A percentile compares a stretch with the other conserved stretches of the same genome.
phyloP scores from a whole-genome alignment of 2,888 invertebrate species.

The Notodonta dromedarius region DNA sequence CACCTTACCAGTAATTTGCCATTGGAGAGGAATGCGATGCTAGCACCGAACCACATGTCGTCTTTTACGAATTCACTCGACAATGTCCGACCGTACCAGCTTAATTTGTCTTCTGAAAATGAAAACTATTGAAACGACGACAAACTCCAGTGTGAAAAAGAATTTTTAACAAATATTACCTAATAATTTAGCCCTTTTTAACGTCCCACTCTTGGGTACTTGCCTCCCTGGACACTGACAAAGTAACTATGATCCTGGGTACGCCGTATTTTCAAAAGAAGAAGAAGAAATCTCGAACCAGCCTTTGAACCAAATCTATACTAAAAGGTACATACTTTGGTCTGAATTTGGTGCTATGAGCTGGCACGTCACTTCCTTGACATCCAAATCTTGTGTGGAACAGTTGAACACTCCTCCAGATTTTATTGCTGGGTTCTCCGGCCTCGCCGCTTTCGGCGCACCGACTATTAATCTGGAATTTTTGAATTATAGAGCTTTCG shows the following conservation, averaged over 20 bases:
- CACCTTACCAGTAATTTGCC: constrained; percentile 58
- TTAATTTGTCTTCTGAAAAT: background rate
- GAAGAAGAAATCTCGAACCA: too few relatives aligned
- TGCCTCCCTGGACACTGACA: too few relatives aligned
- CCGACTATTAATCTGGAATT: constrained; percentile 61
- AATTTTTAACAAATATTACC: too few relatives aligned
- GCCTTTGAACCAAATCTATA: too few relatives aligned
- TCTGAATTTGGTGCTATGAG: constrained; percentile 35
- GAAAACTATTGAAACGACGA: background rate
- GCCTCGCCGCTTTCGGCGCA: constrained; percentile 60
- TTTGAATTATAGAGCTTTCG: too few relatives aligned
- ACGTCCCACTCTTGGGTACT: too few relatives aligned
- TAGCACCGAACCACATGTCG: constrained; percentile 77
- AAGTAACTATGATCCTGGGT: too few relatives aligned
- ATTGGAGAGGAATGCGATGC: constrained; percentile 52
- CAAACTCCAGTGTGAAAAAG: too few relatives aligned
- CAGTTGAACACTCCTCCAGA: constrained; percentile 62
- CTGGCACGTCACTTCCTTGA: constrained; percentile 44
- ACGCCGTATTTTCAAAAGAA: too few relatives aligned
- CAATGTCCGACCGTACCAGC: constrained; percentile 15
- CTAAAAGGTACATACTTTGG: constrained; percentile 7
- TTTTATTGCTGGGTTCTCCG: constrained; percentile 22
- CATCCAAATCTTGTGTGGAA: constrained; percentile 36
- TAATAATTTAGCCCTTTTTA: too few relatives aligned
- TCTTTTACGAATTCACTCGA: constrained; percentile 48